Percentiles rank a stretch among this genome's conserved stretches.
Conservation (phyloP, 37 sponge, comb jelly and placozoan genomes). For the Diacarnus erythraeanus region DNA sequence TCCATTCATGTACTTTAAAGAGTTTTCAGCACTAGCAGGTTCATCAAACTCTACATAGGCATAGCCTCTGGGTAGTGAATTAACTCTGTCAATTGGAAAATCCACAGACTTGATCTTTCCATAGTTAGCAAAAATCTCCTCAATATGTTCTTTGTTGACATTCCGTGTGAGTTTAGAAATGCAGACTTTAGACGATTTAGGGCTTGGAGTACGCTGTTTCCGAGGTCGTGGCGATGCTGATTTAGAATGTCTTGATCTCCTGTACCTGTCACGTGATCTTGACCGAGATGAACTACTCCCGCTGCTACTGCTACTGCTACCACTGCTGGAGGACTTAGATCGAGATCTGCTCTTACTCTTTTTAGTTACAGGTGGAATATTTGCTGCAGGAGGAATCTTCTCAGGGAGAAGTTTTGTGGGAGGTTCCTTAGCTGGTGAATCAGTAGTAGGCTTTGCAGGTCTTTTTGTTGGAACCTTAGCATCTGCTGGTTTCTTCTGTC, state of each 20-base stretch:
- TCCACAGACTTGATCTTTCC: slow-evolving; percentile 72
- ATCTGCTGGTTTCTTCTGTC: neutral
- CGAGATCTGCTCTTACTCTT: neutral
- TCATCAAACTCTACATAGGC: slow-evolving; percentile 81
- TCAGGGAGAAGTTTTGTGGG: neutral
- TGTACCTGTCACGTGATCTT: slow-evolving; percentile 21
- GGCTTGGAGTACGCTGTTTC: slow-evolving; percentile 40
- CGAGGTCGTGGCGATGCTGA: slow-evolving; percentile 43
- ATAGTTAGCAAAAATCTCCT: slow-evolving; percentile 80
- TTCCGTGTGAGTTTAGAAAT: slow-evolving; percentile 76
- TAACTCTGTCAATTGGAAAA: slow-evolving; percentile 72
- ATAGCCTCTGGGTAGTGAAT: slow-evolving; percentile 65
- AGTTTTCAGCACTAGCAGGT: slow-evolving; percentile 51
- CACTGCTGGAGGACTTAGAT: neutral
- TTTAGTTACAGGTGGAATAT: neutral
- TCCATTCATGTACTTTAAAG: slow-evolving; percentile 80
- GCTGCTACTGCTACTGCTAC: slow-evolving; percentile 16
- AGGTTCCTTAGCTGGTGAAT: neutral
- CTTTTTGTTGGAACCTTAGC: neutral
- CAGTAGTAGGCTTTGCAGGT: slow-evolving; percentile 4
- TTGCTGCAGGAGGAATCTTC: neutral
- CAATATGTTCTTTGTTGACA: slow-evolving; percentile 73
- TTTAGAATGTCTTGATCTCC: slow-evolving; percentile 12
- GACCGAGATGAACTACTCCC: slow-evolving; percentile 28
- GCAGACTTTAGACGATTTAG: slow-evolving; percentile 66